phyloP scores from a whole-genome alignment of 1,140 invertebrate genomes.

The Trichonephila inaurata region DNA sequence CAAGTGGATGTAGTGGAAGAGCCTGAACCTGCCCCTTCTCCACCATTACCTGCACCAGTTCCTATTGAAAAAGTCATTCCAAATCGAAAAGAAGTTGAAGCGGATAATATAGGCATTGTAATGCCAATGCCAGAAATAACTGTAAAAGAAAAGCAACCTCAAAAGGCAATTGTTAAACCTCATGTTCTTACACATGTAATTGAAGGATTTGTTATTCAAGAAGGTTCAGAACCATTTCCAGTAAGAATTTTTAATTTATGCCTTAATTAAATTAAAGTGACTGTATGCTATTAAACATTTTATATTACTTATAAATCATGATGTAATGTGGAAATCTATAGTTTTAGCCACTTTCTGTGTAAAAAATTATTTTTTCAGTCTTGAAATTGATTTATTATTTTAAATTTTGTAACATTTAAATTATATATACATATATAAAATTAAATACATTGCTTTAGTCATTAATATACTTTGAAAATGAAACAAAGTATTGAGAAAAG shows the following conservation, averaged over 20 bases:
- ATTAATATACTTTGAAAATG: too few relatives aligned
- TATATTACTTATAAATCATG: too few relatives aligned
- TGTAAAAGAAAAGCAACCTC: slow-evolving; percentile 77
- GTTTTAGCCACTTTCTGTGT: too few relatives aligned
- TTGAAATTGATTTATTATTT: too few relatives aligned
- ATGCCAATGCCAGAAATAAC: slow-evolving; percentile 53
- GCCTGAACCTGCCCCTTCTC: background rate
- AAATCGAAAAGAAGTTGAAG: slow-evolving; percentile 58
- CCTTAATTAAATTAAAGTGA: too few relatives aligned
- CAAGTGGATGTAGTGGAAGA: slow-evolving; percentile 52
- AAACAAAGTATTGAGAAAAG: too few relatives aligned
- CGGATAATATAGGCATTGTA: slow-evolving; percentile 63
- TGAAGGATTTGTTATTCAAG: slow-evolving; percentile 98
- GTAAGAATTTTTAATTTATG: slow-evolving; percentile 59
- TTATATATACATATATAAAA: too few relatives aligned
- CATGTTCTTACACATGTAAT: slow-evolving; percentile 98
- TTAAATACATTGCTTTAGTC: too few relatives aligned
- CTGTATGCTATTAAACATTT: too few relatives aligned
- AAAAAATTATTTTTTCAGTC: too few relatives aligned
- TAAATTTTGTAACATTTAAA: too few relatives aligned
- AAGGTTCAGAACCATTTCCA: slow-evolving; percentile 83
- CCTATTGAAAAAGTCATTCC: slow-evolving; percentile 60
- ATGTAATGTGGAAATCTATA: too few relatives aligned
- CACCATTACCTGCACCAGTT: background rate
- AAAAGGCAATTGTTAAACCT: slow-evolving; percentile 96